Percentiles rank a stretch among this genome's conserved stretches.
Conservation (phyloP, 2,797 vertebrate genomes). For the Artibeus lituratus region DNA sequence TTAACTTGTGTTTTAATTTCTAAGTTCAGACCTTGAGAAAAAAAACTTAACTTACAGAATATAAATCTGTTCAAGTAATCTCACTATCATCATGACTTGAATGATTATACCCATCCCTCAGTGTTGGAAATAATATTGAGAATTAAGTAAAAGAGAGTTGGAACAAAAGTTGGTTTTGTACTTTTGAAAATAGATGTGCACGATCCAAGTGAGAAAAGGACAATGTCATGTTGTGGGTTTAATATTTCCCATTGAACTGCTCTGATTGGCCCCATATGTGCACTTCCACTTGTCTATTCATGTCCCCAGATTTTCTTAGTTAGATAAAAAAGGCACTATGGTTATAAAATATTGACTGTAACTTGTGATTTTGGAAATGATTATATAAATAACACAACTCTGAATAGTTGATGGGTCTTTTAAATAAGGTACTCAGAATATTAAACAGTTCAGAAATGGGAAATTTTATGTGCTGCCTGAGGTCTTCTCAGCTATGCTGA, state of each 20-base stretch:
- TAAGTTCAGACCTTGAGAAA: background rate
- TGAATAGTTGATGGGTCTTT: background rate
- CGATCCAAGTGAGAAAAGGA: background rate
- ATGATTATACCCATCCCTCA: background rate
- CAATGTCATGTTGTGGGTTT: background rate
- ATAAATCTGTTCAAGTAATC: background rate
- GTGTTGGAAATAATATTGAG: background rate
- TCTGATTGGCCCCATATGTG: background rate
- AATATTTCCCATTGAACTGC: background rate
- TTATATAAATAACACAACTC: background rate
- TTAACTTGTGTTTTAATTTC: background rate
- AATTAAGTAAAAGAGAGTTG: background rate
- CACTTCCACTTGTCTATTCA: background rate
- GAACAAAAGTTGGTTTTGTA: background rate
- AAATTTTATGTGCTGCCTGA: background rate
- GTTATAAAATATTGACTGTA: background rate
- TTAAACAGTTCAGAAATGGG: background rate
- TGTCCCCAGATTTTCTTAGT: background rate
- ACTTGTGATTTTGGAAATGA: conserved; percentile 25
- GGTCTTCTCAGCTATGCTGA: background rate
- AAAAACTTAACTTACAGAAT: background rate
- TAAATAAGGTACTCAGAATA: background rate
- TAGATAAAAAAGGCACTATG: background rate
- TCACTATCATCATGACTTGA: background rate
- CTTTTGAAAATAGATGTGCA: background rate